Evolutionary conservation across 2,113 vertebrate genomes (phyloP), one percentile per base, ranked within the genome.

Genomic region (Rhadina sibilatrix): DNA sequence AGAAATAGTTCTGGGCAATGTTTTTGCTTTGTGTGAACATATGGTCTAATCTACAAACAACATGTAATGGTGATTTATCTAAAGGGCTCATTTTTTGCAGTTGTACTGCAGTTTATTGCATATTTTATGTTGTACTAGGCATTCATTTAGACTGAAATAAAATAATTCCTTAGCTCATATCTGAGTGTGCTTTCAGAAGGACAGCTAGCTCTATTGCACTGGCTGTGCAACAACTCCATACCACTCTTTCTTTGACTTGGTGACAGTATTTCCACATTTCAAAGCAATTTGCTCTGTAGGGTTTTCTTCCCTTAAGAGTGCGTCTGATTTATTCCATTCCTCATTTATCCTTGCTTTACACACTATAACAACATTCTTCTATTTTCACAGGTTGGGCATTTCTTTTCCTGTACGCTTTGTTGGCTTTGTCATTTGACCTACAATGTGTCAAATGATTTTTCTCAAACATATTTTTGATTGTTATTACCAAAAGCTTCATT

Each of bases 1-100:
- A 91, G 37, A 68, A 91, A 86, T 74, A 91, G 49, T 74, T 90
- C 75, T 85, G 63, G 78, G n/a, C 70, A 87, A 71, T 72, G 84
- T 76, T 96, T 90, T 95, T 56, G 63, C 50, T 74, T 54, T 2
- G 0, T 78, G 38, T 56, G 68, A 93, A 44, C 78, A 52, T 86
- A 88, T 65, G 75, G 94, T 93, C 16, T 94, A 68, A 88, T 75
- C 75, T 83, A 80, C 59, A 50, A 88, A 56, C 46, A 90, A 44
- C 75, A 64, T 57, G 31, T 18, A 16, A 59, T 79, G 50, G n/a
- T 91, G 57, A 80, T 91, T 91, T 91, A 79, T 94, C 42, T n/a
- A 57, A 87, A 90, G 30, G 35, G 25, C n/a, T 89, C 89, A 7
- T 61, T 83, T 86, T 89, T 85, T 6, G 0, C 69, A 63, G 42